Evolutionary conservation across 2,113 vertebrate genomes (phyloP).

Genomic region (Sapajus apella): DNA sequence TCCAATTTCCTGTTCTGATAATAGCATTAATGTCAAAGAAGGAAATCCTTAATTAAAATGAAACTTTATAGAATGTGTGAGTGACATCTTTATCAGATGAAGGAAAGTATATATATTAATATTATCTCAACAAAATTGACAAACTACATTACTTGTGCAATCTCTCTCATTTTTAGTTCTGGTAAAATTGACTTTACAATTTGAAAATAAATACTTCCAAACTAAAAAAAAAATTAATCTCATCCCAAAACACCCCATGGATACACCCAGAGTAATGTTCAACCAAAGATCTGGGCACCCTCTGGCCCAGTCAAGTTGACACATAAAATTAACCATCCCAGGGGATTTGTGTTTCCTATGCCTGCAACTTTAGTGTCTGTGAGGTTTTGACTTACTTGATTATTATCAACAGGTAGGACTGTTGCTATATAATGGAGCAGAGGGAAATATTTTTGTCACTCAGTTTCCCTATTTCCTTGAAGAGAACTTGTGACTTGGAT

Average conservation of each 20-base stretch:
- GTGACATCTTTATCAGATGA: conserved; percentile 51
- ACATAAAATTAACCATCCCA: neutral
- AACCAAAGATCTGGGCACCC: neutral
- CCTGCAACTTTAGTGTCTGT: neutral
- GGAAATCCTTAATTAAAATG: conserved; percentile 25
- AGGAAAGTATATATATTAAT: conserved; percentile 14
- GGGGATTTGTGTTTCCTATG: neutral
- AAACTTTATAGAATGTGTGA: neutral
- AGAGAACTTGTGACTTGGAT: neutral
- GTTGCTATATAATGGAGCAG: neutral
- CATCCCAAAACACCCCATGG: neutral
- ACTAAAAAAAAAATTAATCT: neutral
- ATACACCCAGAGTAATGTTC: neutral
- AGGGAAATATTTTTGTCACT: neutral
- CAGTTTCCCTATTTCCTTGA: neutral
- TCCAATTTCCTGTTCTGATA: conserved; percentile 35
- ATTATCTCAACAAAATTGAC: conserved; percentile 49
- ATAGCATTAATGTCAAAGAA: neutral
- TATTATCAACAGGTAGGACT: neutral
- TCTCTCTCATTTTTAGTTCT: neutral
- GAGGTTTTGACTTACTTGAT: neutral
- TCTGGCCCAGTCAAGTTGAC: neutral
- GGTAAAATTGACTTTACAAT: neutral
- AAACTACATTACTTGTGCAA: conserved; percentile 36
- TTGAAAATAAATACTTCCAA: neutral